Evolutionary conservation across 2,888 invertebrate genomes (phyloP), one percentile per base, ranked within the genome.

Genomic region (Hylaea fasciaria): DNA sequence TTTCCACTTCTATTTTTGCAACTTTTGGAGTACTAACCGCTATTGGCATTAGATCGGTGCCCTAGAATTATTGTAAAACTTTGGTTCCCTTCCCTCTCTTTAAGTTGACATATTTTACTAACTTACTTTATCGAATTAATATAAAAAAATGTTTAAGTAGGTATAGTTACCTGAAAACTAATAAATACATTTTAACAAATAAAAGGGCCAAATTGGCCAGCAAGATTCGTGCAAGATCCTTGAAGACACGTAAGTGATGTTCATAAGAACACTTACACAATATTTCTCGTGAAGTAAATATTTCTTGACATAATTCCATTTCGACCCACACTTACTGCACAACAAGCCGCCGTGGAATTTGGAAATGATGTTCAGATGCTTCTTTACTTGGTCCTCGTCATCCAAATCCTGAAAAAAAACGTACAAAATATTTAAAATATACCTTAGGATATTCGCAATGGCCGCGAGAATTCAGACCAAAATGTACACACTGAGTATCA

Each of bases 321-420:
- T 62, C n/a, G 74, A 45, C 4, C 79, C 80, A 57, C 83, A 83
- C 57, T 72, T 77, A 12, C 67, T 66, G 52, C 82, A 83, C 28
- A 63, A 41, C 22, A 83, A 66, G 16, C 78, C 78, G 2, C 71
- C 75, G 14, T 59, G 35, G 12, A 70, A 39, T 50, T 69, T 73
- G 1, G 76, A 57, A 44, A 82, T 66, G 2, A 71, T 66, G 12
- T 67, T 57, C 8, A 86, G 71, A 66, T 84, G 75, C 11, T 56
- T 35, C 37, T 72, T 71, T 2, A 83, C 69, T 11, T 56, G 68
- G 2, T 62, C 54, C 40, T 71, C 68, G 28, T 83, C 68, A n/a
- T 78, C 63, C 3, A 78, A 0, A 52, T 82, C 57, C 88, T 89
- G 70, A 65, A 83, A 82, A 62, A 29, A n/a, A n/a, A n/a, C n/a